These are phyloP conservation scores for Dicranocentrus wangi DNA, from an alignment of 2,888 invertebrate species.

Conservation along the genomic window DNA sequence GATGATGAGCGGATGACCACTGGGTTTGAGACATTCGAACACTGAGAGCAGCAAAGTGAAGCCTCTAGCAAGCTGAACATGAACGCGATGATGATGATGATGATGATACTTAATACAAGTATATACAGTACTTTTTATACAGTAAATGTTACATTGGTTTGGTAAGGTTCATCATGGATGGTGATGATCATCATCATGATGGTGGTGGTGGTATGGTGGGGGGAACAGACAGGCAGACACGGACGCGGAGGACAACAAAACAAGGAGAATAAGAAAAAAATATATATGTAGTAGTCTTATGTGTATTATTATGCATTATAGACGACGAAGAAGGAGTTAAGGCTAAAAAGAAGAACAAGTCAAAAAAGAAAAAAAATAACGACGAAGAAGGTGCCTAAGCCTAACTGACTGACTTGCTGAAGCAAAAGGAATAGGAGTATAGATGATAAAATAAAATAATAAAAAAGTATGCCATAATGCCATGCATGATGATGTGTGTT, in stretches of 20 bases:
- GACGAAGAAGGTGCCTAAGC: conserved; percentile 55
- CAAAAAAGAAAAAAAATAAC: conserved; percentile 46
- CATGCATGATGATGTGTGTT: conserved; percentile 18
- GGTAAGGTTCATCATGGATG: conserved; percentile 14
- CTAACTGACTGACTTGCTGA: too few species aligned
- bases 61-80: conserved; percentile 24
- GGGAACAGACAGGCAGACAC: conserved; percentile 56
- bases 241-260: conserved; percentile 56
- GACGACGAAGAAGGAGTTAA: conserved; percentile 54
- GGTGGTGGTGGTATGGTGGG: conserved; percentile 52
- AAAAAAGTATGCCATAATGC: conserved; percentile 55
- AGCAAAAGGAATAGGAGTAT: conserved; percentile 28
- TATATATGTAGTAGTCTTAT: not conserved
- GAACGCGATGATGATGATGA: conserved; percentile 37
- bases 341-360: conserved; percentile 54
- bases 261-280: conserved; percentile 8
- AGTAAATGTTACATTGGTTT: conserved; percentile 15
- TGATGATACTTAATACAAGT: conserved; percentile 32
- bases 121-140: conserved; percentile 9
- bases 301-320: conserved; percentile 20
- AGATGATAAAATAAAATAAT: conserved; percentile 50
- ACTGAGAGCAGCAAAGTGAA: conserved; percentile 2
- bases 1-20: conserved; percentile 59
- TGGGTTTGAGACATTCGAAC: conserved; percentile 65
- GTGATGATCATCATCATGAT: conserved; percentile 35